Evolutionary conservation across 2,888 invertebrate species (phyloP), one percentile per base, ranked within the genome.

Genomic region (Biston betularia): DNA sequence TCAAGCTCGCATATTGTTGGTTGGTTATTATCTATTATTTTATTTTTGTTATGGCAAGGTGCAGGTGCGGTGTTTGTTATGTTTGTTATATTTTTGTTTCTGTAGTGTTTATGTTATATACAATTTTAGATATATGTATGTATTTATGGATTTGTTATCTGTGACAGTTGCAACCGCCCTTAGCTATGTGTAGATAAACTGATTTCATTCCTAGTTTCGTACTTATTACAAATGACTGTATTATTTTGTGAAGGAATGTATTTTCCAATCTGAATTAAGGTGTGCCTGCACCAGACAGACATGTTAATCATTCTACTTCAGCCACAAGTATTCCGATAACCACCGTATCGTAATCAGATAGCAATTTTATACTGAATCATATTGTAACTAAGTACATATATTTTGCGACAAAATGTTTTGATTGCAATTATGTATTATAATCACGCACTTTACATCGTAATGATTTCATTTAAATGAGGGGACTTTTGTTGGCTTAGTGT

Each of bases 251-350:
- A 5, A 44, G 24, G 48, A 59, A 59, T 42, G 35, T 54, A 50
- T 67, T 67, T 34, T 61, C 49, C 24, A 69, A 45, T 65, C 55
- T 46, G 52, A 69, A 75, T 69, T 65, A 66, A 63, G 76, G 77
- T 73, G 77, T 58, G 38, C 10, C 58, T 38, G 40, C 38, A 74
- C 71, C 73, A 75, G 74, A 69, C 75, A 64, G 76, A 77, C 75
- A 63, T 58, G 58, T 63, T 77, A 75, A 80, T 84, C 84, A 76
- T 73, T 75, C 74, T 79, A 82, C 84, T 85, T 78, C 75, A 85
- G 70, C 48, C 45, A 76, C 69, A 79, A 80, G 79, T 79, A 72
- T 63, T 65, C 69, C 65, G 84, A 85, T 87, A 83, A 81, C 74
- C 69, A 75, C 77, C 80, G 73, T 81, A 81, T 81, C 84, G 68